Evolutionary conservation across 2,888 invertebrate species (phyloP).

Genomic region (Caenorhabditis sp.): DNA sequence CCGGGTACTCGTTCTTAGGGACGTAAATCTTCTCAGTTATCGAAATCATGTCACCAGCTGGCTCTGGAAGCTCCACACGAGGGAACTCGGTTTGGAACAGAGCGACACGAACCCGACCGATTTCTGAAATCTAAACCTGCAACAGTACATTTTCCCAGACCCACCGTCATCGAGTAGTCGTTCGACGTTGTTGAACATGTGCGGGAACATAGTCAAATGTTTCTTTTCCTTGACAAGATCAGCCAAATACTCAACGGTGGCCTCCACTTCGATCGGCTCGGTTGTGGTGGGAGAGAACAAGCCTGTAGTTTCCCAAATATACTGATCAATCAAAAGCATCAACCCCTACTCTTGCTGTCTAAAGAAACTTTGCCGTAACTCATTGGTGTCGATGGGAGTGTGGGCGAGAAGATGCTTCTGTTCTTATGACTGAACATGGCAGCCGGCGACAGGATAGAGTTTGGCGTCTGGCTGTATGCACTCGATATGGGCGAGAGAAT

Average conservation of each 20-base stretch:
- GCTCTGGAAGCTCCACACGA: conserved; percentile 83
- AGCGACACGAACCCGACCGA: conserved; percentile 95
- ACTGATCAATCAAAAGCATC: neutral
- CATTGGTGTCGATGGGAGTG: conserved; percentile 44
- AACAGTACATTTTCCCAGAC: neutral
- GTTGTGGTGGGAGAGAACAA: conserved; percentile 33
- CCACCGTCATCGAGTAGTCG: conserved; percentile 73
- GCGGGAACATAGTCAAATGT: conserved; percentile 70
- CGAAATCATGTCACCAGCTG: conserved; percentile 84
- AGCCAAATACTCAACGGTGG: conserved; percentile 68
- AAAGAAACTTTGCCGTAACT: conserved; percentile 43
- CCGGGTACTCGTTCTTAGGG: conserved; percentile 99
- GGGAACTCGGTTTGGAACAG: conserved; percentile 97
- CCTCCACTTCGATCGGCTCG: conserved; percentile 52
- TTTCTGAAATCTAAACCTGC: conserved; percentile 85
- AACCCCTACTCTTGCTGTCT: conserved; percentile 19
- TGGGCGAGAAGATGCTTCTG: conserved; percentile 43
- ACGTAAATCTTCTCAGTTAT: conserved; percentile 99
- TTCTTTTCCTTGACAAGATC: conserved; percentile 73
- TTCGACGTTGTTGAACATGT: conserved; percentile 72
- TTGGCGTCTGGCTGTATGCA: conserved; percentile 44
- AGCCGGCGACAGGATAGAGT: conserved; percentile 40
- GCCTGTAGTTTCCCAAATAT: no score
- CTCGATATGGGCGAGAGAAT: conserved; percentile 42
- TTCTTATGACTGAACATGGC: conserved; percentile 22